These are phyloP conservation scores for Apogon hyalosoma DNA, from an alignment of 2,797 vertebrate species.

Conservation along the genomic window DNA sequence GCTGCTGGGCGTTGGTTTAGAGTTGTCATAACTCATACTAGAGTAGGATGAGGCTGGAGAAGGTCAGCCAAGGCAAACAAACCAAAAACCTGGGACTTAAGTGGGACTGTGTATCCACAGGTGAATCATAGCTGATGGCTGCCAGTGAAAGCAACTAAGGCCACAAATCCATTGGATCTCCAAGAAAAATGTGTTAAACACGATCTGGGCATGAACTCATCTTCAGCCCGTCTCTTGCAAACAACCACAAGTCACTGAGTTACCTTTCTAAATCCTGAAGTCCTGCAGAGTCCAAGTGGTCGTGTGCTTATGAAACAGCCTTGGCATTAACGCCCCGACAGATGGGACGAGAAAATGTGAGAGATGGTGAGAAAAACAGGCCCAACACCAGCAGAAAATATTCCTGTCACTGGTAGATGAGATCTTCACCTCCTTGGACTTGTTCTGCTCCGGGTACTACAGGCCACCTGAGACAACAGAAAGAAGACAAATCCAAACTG, in stretches of 20 bases:
- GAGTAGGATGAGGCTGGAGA: slow-evolving; percentile 60
- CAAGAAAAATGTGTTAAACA: neutral
- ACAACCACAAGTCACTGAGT: slow-evolving; percentile 3
- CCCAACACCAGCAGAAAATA: slow-evolving; percentile 38
- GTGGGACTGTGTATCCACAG: slow-evolving; percentile 75
- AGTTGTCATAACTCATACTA: slow-evolving; percentile 88
- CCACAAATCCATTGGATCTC: slow-evolving; percentile 57
- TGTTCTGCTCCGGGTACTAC: slow-evolving; percentile 43
- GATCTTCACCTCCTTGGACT: slow-evolving; percentile 46
- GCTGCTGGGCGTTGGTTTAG: slow-evolving; percentile 77
- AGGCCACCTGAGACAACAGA: slow-evolving; percentile 61
- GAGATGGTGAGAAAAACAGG: slow-evolving; percentile 61
- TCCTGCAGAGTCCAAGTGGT: slow-evolving; percentile 28
- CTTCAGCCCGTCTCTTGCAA: slow-evolving; percentile 17
- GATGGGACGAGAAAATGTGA: slow-evolving; percentile 66
- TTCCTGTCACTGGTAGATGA: slow-evolving; percentile 34
- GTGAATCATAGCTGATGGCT: slow-evolving; percentile 67
- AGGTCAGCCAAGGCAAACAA: slow-evolving; percentile 37
- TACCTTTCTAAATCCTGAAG: slow-evolving; percentile 20
- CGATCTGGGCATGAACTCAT: neutral
- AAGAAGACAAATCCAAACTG: slow-evolving; percentile 30
- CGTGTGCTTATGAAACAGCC: slow-evolving; percentile 59
- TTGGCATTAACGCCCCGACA: slow-evolving; percentile 56
- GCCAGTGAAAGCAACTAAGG: slow-evolving; percentile 44
- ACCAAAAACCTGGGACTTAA: slow-evolving; percentile 52